Percentiles rank a stretch among this genome's conserved stretches.
phyloP scores from a whole-genome alignment of 2,797 vertebrate genomes.

The Cacajao melanocephalus region DNA sequence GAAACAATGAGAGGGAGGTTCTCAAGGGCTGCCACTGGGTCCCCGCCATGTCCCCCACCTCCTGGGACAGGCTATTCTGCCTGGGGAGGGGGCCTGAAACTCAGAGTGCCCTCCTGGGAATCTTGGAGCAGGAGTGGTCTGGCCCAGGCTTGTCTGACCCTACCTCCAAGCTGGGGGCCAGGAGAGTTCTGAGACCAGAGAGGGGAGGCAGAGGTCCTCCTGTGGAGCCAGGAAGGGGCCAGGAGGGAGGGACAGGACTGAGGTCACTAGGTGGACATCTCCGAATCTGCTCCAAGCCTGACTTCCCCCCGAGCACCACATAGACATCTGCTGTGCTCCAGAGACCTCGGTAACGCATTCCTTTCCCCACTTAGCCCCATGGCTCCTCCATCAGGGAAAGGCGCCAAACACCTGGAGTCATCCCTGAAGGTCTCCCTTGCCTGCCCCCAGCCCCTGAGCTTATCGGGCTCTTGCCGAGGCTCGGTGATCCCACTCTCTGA shows the following conservation, averaged over 20 bases:
- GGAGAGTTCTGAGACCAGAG: accelerated
- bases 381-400: not conserved
- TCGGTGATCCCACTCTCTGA: not conserved
- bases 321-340: not conserved
- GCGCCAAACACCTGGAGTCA: not conserved
- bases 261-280: not conserved
- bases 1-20: not conserved
- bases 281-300: not conserved
- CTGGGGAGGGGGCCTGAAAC: not conserved
- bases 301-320: not conserved
- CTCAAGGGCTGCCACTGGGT: not conserved
- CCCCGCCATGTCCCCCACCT: not conserved
- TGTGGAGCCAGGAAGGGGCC: not conserved
- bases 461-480: not conserved
- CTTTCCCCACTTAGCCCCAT: accelerated
- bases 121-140: not conserved
- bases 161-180: not conserved
- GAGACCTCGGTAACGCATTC: not conserved
- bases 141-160: not conserved
- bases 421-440: not conserved
- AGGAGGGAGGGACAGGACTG: not conserved
- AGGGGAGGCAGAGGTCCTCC: not conserved
- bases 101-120: not conserved
- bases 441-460: not conserved
- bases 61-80: not conserved